These are phyloP conservation scores for Mugil cephalus DNA, from an alignment of 2,113 vertebrate species.

Conservation along the genomic window DNA sequence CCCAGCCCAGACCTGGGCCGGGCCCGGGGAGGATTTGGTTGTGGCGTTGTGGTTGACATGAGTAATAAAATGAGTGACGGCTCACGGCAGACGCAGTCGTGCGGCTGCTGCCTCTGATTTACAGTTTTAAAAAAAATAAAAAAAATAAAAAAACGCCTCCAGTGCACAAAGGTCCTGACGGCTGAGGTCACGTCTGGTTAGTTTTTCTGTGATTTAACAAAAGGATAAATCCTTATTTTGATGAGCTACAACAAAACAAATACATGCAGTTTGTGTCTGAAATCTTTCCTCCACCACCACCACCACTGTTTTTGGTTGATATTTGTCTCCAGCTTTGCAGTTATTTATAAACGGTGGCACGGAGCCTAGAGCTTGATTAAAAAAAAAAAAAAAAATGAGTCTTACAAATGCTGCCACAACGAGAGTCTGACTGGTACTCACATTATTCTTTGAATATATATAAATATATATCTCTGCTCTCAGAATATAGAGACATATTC, in stretches of 20 bases:
- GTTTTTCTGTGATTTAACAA: neutral
- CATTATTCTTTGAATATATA: too few species aligned
- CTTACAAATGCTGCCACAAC: conserved; percentile 51
- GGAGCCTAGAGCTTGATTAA: conserved; percentile 45
- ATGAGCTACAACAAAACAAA: neutral
- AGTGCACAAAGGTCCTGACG: neutral
- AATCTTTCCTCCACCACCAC: too few species aligned
- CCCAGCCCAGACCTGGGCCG: neutral
- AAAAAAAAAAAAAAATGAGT: conserved; percentile 1
- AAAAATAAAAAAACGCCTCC: conserved; percentile 6
- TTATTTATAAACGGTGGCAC: conserved; percentile 73
- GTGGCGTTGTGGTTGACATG: conserved; percentile 10
- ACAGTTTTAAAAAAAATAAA: neutral
- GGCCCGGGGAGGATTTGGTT: conserved; percentile 21
- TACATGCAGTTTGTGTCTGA: neutral
- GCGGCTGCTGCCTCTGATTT: conserved; percentile 24
- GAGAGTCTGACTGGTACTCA: conserved; percentile 17
- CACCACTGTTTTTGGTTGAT: conserved; percentile 27
- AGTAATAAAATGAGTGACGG: conserved; percentile 47
- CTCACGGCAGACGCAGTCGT: conserved; percentile 13
- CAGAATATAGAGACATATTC: conserved; percentile 1
- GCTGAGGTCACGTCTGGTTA: neutral
- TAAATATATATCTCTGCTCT: neutral
- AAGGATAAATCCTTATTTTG: neutral
- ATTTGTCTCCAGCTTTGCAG: conserved; percentile 50